phyloP scores from a whole-genome alignment of 2,113 vertebrate genomes.

The Rhabdornis inornatus region DNA sequence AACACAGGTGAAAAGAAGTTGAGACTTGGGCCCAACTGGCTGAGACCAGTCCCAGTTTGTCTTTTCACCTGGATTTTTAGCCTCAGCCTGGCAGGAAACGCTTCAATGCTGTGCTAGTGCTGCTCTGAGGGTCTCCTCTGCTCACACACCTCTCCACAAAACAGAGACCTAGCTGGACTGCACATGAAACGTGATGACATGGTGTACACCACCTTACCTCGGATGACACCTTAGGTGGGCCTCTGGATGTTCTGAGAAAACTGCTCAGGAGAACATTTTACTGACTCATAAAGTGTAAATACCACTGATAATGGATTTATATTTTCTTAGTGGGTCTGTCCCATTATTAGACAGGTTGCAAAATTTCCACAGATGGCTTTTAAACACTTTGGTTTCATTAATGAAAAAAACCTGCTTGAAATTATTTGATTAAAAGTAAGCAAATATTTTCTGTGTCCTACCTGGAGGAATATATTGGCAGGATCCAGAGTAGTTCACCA shows the following conservation, averaged over 20 bases:
- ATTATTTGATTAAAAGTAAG: not conserved
- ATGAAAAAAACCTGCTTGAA: not conserved
- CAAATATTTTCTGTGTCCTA: constrained; percentile 34
- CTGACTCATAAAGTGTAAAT: not conserved
- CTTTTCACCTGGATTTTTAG: not conserved
- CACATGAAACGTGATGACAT: not conserved
- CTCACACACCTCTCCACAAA: not conserved
- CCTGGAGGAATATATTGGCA: constrained; percentile 92
- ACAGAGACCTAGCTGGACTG: not conserved
- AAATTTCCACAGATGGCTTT: not conserved
- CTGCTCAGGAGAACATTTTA: not conserved
- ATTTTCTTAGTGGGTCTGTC: not conserved
- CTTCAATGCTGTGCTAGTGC: accelerated
- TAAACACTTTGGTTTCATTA: not conserved
- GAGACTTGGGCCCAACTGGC: accelerated
- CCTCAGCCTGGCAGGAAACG: not conserved
- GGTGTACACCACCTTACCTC: not conserved
- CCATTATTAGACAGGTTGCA: not conserved
- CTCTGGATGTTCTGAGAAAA: not conserved
- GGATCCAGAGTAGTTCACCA: constrained; percentile 84
- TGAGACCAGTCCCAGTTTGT: not conserved
- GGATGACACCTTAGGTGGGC: accelerated
- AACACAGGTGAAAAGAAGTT: not conserved
- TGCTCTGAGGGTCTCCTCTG: accelerated
- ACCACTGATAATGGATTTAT: not conserved